Evolutionary conservation across 2,888 invertebrate species (phyloP).

Genomic region (Brenthis hecate): DNA sequence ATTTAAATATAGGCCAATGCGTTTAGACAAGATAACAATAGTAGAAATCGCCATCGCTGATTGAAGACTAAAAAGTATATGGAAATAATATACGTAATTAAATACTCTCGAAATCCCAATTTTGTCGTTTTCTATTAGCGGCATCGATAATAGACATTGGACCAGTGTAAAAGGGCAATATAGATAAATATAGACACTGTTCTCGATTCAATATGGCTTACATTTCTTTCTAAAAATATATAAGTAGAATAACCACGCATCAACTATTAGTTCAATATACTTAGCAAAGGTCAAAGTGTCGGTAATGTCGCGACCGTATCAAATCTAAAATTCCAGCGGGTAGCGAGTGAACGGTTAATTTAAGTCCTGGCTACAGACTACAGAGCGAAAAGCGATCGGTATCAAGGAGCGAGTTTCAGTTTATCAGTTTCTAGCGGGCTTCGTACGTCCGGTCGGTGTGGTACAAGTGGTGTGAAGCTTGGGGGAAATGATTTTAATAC

Average conservation of each 20-base stretch:
- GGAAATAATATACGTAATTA: too few species aligned
- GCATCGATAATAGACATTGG: too few species aligned
- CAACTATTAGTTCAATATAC: constrained; percentile 17
- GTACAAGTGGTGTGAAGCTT: constrained; percentile 35
- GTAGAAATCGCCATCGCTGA: too few species aligned
- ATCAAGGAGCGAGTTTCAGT: constrained; percentile 75
- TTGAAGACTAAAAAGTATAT: too few species aligned
- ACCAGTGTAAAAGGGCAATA: too few species aligned
- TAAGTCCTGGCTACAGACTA: constrained; percentile 57
- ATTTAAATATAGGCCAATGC: too few species aligned
- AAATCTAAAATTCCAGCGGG: constrained; percentile 78
- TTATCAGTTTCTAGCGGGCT: constrained; percentile 78
- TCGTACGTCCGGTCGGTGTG: constrained; percentile 63
- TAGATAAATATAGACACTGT: constrained; percentile 3
- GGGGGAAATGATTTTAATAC: too few species aligned
- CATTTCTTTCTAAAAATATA: not conserved
- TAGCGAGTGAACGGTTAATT: constrained; percentile 79
- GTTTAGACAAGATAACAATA: too few species aligned
- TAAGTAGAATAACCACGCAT: constrained; percentile 21
- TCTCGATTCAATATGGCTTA: not conserved
- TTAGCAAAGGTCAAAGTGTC: constrained; percentile 49
- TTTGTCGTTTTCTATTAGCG: too few species aligned
- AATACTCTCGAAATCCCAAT: too few species aligned
- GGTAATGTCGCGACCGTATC: constrained; percentile 66
- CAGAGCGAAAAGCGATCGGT: constrained; percentile 72